Evolutionary conservation across 2,113 vertebrate species (phyloP).

Genomic region (Sitta europaea): DNA sequence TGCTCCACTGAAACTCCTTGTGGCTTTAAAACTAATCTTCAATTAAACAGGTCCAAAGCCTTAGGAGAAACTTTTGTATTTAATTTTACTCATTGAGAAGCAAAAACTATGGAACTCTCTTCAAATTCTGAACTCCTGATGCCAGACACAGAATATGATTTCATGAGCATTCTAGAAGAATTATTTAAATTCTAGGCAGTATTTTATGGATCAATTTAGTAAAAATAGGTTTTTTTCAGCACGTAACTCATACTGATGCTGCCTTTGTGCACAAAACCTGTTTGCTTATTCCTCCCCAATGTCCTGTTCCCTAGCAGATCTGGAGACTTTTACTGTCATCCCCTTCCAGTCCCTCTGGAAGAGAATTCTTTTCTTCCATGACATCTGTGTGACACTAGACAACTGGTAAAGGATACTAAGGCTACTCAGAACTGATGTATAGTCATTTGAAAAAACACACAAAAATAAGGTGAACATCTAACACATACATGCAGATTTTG

Average conservation of each 20-base stretch:
- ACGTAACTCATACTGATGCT: background rate
- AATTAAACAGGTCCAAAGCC: background rate
- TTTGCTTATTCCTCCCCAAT: background rate
- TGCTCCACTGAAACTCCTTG: background rate
- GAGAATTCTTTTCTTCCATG: background rate
- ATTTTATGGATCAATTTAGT: background rate
- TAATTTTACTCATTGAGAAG: background rate
- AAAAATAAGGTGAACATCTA: background rate
- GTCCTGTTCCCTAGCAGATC: background rate
- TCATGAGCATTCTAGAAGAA: background rate
- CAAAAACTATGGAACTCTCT: background rate
- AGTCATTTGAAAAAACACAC: background rate
- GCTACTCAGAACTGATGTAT: background rate
- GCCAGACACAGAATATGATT: background rate
- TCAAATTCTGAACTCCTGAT: background rate
- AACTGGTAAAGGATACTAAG: background rate
- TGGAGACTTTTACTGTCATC: background rate
- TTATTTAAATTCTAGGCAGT: background rate
- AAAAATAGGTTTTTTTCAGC: background rate
- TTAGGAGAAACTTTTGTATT: background rate
- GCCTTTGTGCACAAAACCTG: background rate
- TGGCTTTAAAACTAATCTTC: background rate
- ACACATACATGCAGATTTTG: background rate
- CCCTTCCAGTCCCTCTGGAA: background rate
- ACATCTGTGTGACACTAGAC: background rate